These are phyloP conservation scores for Ia io DNA, from an alignment of 2,113 vertebrate genomes.

Conservation along the genomic window DNA sequence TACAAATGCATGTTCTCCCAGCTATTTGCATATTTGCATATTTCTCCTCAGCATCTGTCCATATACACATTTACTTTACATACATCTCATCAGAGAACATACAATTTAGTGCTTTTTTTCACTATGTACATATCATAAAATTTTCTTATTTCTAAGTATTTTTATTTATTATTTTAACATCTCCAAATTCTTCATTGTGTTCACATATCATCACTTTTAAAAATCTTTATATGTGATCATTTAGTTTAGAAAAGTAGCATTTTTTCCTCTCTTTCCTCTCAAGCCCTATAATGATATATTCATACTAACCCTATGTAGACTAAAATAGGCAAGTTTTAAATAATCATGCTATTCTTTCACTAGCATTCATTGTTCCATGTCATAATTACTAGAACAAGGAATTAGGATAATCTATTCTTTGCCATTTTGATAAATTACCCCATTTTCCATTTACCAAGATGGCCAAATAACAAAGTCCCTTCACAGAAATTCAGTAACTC, in stretches of 20 bases:
- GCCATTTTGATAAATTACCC: conserved; percentile 1
- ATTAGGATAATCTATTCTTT: conserved; percentile 8
- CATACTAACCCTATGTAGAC: background rate
- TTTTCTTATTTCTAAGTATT: background rate
- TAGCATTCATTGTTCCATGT: background rate
- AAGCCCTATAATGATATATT: background rate
- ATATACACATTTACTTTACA: background rate
- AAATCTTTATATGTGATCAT: background rate
- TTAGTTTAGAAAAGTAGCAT: conserved; percentile 2
- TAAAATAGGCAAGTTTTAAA: conserved; percentile 27
- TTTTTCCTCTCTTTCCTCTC: background rate
- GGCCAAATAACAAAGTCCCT: conserved; percentile 21
- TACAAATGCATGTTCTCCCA: background rate
- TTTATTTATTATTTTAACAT: background rate
- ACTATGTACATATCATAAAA: background rate
- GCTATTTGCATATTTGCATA: background rate
- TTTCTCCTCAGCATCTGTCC: background rate
- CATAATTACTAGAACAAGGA: background rate
- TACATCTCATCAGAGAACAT: background rate
- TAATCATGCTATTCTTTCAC: background rate
- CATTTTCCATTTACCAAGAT: background rate
- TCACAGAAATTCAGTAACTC: conserved; percentile 27
- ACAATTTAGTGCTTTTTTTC: background rate
- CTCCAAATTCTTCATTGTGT: background rate
- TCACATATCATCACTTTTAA: background rate